A percentile compares a stretch with the other conserved stretches of the same genome.
Conservation (phyloP, 2,888 invertebrate species). For the Dysmachus trigonus region DNA sequence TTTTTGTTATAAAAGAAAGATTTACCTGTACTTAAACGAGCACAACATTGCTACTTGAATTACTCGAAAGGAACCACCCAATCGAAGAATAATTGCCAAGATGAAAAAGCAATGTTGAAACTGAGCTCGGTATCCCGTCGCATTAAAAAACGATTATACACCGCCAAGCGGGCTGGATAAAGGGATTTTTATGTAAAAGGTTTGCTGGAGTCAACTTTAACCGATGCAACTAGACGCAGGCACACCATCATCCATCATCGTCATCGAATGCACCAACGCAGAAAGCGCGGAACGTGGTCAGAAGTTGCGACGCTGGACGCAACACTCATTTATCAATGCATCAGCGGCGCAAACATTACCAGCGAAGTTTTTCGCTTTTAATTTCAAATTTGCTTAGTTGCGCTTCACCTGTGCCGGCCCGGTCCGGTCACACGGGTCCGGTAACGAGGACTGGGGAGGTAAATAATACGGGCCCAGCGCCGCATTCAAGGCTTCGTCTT, state of each 20-base stretch:
- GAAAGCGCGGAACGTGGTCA: slow-evolving; percentile 2
- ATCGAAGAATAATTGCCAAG: slow-evolving; percentile 25
- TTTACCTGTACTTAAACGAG: neutral
- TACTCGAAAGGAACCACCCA: neutral
- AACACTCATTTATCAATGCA: slow-evolving; percentile 31
- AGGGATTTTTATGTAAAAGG: neutral
- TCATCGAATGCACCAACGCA: neutral
- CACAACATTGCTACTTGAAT: neutral
- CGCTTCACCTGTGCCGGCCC: neutral
- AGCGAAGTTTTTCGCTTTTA: slow-evolving; percentile 27
- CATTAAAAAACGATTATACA: neutral
- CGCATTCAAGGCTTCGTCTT: neutral
- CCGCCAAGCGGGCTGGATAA: neutral
- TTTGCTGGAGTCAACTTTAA: neutral
- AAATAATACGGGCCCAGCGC: neutral
- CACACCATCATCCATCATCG: slow-evolving; percentile 19
- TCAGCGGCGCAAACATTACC: neutral
- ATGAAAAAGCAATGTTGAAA: neutral
- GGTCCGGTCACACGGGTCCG: neutral
- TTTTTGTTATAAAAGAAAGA: neutral
- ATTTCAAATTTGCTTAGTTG: slow-evolving; percentile 36
- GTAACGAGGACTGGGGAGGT: neutral
- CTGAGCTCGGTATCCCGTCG: neutral
- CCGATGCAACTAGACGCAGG: neutral
- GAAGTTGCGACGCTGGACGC: neutral